These are phyloP conservation scores for Eristalinus sepulchralis DNA, from an alignment of 2,888 invertebrate genomes.

Conservation along the genomic window DNA sequence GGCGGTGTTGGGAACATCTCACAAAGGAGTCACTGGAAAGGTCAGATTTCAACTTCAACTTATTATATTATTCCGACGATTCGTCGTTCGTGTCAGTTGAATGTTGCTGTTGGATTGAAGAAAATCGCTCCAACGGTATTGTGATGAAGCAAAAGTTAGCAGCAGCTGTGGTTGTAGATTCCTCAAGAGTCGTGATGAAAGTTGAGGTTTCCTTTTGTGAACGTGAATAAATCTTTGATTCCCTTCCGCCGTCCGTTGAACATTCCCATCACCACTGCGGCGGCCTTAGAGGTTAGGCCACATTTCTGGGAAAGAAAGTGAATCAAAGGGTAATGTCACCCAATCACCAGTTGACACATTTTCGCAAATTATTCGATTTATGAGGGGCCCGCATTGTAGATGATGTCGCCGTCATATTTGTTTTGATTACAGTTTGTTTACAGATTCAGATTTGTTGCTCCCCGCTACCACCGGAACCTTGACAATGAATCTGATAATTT, in stretches of 20 bases:
- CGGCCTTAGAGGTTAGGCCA: background rate
- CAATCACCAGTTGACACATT: too few relatives aligned
- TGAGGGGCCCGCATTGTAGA: too few relatives aligned
- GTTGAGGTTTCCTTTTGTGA: background rate
- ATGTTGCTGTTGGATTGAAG: conserved; percentile 25
- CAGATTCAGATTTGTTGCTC: background rate
- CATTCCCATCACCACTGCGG: background rate
- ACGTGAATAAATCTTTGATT: conserved; percentile 8
- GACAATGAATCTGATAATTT: background rate
- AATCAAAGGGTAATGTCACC: background rate
- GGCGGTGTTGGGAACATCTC: background rate
- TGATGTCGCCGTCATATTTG: too few relatives aligned
- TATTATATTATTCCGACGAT: conserved; percentile 56
- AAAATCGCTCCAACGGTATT: conserved; percentile 37
- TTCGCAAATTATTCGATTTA: too few relatives aligned
- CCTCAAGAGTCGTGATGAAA: conserved; percentile 46
- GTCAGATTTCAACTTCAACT: conserved; percentile 66
- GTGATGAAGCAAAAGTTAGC: conserved; percentile 30
- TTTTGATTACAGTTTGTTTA: background rate
- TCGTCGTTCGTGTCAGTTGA: conserved; percentile 49
- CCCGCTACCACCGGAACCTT: background rate
- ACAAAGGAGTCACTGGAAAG: conserved; percentile 36
- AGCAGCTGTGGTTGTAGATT: background rate
- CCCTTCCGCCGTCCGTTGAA: background rate
- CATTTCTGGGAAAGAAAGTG: background rate